phyloP scores from a whole-genome alignment of 1,140 invertebrate genomes.

The Ylistrum balloti region DNA sequence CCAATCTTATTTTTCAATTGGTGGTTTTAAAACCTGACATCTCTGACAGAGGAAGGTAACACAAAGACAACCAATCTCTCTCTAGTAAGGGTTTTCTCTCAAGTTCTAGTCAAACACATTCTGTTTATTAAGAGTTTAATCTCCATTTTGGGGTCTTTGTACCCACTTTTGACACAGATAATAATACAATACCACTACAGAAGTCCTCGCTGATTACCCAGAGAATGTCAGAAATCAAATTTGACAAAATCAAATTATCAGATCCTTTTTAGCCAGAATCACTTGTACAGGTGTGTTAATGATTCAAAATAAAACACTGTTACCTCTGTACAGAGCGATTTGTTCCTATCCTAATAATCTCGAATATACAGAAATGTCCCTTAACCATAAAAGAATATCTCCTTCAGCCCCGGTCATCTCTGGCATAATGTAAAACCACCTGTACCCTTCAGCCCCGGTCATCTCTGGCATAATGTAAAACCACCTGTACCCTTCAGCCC shows the following conservation, averaged over 20 bases:
- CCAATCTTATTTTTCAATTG: constrained; percentile 40
- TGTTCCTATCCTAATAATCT: neutral
- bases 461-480: no score
- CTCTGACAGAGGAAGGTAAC: neutral
- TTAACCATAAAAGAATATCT: no score
- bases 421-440: no score
- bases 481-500: no score
- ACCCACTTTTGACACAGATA: neutral
- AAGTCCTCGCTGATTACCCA: neutral
- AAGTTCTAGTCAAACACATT: constrained; percentile 29
- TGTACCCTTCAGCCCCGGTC: no score
- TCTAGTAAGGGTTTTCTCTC: neutral
- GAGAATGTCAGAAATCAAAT: neutral
- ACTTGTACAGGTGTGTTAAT: neutral
- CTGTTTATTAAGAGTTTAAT: constrained; percentile 15
- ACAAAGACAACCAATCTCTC: neutral
- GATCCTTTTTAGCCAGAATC: neutral
- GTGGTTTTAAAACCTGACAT: constrained; percentile 26
- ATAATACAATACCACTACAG: neutral
- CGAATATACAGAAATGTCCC: no score
- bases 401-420: no score
- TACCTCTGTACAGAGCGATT: neutral
- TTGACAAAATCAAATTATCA: neutral
- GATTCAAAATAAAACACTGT: neutral
- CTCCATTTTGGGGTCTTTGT: neutral